phyloP scores from a whole-genome alignment of 2,888 invertebrate species.

The Dynastes tityus region DNA sequence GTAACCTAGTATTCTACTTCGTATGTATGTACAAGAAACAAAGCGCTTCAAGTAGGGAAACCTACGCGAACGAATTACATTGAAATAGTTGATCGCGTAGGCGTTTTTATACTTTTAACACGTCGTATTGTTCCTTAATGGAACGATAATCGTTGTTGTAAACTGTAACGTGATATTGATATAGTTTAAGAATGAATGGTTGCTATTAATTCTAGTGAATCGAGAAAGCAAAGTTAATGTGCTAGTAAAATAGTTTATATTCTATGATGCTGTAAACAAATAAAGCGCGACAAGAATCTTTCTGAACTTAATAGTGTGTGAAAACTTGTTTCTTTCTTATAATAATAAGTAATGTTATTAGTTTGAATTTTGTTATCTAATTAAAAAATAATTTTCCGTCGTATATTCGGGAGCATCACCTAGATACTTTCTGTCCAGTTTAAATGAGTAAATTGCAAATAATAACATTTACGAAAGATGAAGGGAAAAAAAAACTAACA shows the following conservation, averaged over 20 bases:
- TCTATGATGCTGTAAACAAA: neutral
- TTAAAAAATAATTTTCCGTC: too few relatives aligned
- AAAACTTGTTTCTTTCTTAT: too few relatives aligned
- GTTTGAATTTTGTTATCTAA: too few relatives aligned
- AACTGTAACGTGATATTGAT: conserved; percentile 17
- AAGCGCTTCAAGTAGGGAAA: neutral
- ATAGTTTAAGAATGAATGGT: neutral
- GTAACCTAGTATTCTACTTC: too few relatives aligned
- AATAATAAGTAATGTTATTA: too few relatives aligned
- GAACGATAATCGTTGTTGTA: conserved; percentile 27
- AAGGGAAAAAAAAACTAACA: too few relatives aligned
- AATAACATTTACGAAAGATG: too few relatives aligned
- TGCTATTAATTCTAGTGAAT: conserved; percentile 4
- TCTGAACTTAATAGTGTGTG: too few relatives aligned
- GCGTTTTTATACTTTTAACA: conserved; percentile 38
- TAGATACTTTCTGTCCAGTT: too few relatives aligned
- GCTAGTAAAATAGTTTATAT: neutral
- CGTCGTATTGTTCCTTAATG: conserved; percentile 32
- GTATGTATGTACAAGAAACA: neutral
- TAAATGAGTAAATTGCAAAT: too few relatives aligned
- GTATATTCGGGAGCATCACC: too few relatives aligned
- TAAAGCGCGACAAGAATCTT: too few relatives aligned
- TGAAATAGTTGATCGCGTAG: conserved; percentile 16
- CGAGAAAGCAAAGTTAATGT: neutral
- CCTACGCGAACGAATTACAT: conserved; percentile 28